Base-by-base conservation (phyloP, 2,888 invertebrate species). In the Nomada fucata region DNA sequence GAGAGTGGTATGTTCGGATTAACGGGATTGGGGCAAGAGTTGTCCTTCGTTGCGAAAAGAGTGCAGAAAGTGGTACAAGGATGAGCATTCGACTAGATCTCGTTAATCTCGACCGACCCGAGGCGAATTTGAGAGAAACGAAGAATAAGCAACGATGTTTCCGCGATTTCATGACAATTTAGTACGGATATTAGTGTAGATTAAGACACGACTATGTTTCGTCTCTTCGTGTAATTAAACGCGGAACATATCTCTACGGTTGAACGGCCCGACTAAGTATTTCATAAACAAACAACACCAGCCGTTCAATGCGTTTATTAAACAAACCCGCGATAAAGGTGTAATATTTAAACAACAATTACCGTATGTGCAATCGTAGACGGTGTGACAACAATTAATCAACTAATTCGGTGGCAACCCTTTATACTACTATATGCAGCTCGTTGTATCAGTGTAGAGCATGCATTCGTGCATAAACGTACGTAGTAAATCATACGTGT, bases 271-370 rank as follows among this genome's bases (percentile, higher is more conserved):
- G 36, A 55, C 42, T 42, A 23, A 55, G 15, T 76, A 7, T 57
- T n/a, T 64, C 36, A 10, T 20, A 20, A 13, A 42, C n/a, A 50
- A 72, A 64, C 15, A 26, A 60, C 47, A 18, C 5, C 2, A 42
- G 18, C 10, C 36, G n/a, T 74, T 26, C 7, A 29, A 44, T 26
- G 23, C 10, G 57, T 47, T 26, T 50, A 1, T 23, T 36, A 57
- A 74, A 63, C 44, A 60, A 47, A 23, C 44, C 7, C 11, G 5
- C 10, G 42, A 42, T 55, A 55, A 47, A 68, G 55, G 36, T 47
- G 36, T 26, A 50, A 63, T 60, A 75, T 75, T 61, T 55, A 26
- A 63, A 20, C 18, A 50, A 68, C 67, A 42, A 52, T 61, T 18
- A 36, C 18, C 23, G 23, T 20, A 15, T 15, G 63, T 3, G 36